Conservation (phyloP, 2,888 invertebrate species). For the Eremobia ochroleuca region DNA sequence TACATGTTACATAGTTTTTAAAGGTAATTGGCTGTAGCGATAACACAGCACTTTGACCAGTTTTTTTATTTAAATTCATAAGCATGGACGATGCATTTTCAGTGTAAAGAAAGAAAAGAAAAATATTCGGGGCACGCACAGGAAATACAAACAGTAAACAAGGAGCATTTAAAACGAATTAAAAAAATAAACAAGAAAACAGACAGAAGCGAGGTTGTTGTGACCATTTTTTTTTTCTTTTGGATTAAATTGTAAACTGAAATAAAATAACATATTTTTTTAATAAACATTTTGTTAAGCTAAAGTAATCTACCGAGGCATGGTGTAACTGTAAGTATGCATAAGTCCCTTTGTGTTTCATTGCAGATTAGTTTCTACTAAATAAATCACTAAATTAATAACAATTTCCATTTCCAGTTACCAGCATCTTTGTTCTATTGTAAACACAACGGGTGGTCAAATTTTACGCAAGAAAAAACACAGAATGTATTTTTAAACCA, state of each 20-base stretch:
- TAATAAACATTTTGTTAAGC: neutral
- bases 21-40: neutral
- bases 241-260: neutral
- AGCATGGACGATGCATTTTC: no score
- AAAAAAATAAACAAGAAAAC: no score
- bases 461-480: constrained; percentile 40
- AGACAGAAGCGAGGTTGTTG: no score
- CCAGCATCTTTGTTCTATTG: constrained; percentile 22
- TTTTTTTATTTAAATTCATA: neutral
- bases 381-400: neutral
- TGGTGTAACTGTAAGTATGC: no score
- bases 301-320: neutral
- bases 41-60: neutral
- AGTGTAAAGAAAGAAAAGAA: no score
- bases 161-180: no score
- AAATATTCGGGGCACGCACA: no score
- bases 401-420: constrained; percentile 1
- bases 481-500: constrained; percentile 38
- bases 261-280: neutral
- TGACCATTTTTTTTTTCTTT: no score
- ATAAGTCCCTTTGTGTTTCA: neutral
- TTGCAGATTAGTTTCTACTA: neutral
- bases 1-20: no score
- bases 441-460: constrained; percentile 4
- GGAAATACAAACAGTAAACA: no score